Percentiles rank a stretch among this genome's conserved stretches.
phyloP scores from a whole-genome alignment of 2,888 invertebrate genomes.

The Acleris literana region DNA sequence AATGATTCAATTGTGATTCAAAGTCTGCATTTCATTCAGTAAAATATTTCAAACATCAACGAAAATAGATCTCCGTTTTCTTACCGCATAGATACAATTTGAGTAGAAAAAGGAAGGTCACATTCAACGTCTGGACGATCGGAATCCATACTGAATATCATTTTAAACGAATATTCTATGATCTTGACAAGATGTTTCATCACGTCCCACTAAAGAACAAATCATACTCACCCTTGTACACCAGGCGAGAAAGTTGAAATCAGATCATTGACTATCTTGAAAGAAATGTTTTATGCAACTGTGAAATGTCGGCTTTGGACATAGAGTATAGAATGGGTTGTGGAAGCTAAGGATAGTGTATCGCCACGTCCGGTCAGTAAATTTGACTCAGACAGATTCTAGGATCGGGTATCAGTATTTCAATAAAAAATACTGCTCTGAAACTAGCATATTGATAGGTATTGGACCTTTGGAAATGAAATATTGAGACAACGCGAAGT shows the following conservation, averaged over 20 bases:
- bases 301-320: conserved; percentile 1
- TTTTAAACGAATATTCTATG: conserved; percentile 31
- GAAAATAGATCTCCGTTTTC: not conserved
- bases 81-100: conserved; percentile 1
- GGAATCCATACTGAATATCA: conserved; percentile 26
- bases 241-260: conserved; percentile 10
- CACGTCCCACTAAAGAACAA: not conserved
- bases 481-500: conserved; percentile 23
- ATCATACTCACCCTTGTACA: conserved; percentile 7
- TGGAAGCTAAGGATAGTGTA: conserved; percentile 23
- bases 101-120: conserved; percentile 11
- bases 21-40: no score
- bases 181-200: conserved; percentile 32
- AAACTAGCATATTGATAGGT: conserved; percentile 54
- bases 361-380: conserved; percentile 61
- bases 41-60: not conserved
- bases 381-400: conserved; percentile 55
- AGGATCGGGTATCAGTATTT: conserved; percentile 57
- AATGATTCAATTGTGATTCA: no score
- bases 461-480: conserved; percentile 35
- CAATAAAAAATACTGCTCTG: conserved; percentile 62
- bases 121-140: conserved; percentile 5
- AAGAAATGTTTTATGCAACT: not conserved
- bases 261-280: not conserved
- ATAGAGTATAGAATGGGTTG: conserved; percentile 41